Evolutionary conservation across 2,113 vertebrate species (phyloP).

Genomic region (Heptranchias perlo): DNA sequence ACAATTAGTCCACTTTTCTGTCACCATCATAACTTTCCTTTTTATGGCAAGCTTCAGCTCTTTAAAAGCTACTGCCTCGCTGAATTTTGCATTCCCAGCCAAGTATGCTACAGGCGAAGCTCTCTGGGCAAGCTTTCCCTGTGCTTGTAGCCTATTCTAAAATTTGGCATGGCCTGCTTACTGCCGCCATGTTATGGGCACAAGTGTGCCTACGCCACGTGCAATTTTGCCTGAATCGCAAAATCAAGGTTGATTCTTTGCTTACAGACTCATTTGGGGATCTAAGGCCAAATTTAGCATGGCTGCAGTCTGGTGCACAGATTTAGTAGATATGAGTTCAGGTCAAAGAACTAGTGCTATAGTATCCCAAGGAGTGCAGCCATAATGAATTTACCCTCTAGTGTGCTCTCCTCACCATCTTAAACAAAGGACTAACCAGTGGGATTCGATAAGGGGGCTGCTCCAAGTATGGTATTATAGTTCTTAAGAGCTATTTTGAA

Average conservation of each 20-base stretch:
- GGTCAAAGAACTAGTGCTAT: too few relatives aligned
- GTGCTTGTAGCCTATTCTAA: not conserved
- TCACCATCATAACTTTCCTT: not conserved
- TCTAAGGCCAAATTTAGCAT: not conserved
- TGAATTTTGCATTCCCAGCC: not conserved
- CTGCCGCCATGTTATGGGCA: not conserved
- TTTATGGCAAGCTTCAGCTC: not conserved
- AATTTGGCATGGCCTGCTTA: not conserved
- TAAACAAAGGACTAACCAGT: not conserved
- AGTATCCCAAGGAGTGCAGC: not conserved
- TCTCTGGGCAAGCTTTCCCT: not conserved
- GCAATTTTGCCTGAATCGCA: not conserved
- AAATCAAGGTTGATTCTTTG: not conserved
- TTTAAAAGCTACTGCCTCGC: not conserved
- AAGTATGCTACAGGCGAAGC: not conserved
- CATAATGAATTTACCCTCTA: not conserved
- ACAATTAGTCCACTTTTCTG: too few relatives aligned
- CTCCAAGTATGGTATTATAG: not conserved
- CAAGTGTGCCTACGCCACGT: not conserved
- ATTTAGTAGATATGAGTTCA: not conserved
- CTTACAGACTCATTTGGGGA: not conserved
- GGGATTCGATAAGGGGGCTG: not conserved
- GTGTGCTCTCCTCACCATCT: not conserved
- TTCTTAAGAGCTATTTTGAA: not conserved
- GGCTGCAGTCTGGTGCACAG: not conserved